phyloP scores from a whole-genome alignment of 2,113 vertebrate genomes.

The Piprites chloris region DNA sequence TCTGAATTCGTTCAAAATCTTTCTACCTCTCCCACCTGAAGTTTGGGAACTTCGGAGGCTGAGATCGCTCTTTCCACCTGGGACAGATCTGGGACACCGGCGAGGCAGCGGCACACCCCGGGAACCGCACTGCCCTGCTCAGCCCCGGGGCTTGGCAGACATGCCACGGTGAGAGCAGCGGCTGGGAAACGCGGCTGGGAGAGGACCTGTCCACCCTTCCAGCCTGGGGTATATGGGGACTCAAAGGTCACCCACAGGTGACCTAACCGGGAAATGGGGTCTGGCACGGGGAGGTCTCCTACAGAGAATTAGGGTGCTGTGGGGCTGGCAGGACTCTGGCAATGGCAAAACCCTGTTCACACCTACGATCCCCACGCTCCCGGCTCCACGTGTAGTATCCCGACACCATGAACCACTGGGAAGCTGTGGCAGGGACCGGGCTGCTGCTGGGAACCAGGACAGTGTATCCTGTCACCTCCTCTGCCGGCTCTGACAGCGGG shows the following conservation, averaged over 20 bases:
- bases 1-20: not conserved
- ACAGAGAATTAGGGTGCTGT: not conserved
- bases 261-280: rapidly evolving
- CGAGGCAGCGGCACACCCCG: not conserved
- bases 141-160: not conserved
- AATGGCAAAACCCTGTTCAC: not conserved
- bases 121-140: not conserved
- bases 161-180: not conserved
- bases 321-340: not conserved
- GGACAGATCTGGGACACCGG: not conserved
- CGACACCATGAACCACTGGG: rapidly evolving
- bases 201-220: rapidly evolving
- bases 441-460: not conserved
- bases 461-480: not conserved
- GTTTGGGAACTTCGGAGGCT: not conserved
- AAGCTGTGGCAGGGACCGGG: no score
- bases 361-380: not conserved
- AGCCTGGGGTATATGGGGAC: no score
- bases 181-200: not conserved
- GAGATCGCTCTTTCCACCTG: not conserved
- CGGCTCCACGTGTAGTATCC: not conserved
- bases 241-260: not conserved
- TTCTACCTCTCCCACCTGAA: not conserved
- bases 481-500: rapidly evolving
- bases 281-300: rapidly evolving